Base-by-base conservation (phyloP, 2,888 invertebrate species). In the Drosophila meridionalis region DNA sequence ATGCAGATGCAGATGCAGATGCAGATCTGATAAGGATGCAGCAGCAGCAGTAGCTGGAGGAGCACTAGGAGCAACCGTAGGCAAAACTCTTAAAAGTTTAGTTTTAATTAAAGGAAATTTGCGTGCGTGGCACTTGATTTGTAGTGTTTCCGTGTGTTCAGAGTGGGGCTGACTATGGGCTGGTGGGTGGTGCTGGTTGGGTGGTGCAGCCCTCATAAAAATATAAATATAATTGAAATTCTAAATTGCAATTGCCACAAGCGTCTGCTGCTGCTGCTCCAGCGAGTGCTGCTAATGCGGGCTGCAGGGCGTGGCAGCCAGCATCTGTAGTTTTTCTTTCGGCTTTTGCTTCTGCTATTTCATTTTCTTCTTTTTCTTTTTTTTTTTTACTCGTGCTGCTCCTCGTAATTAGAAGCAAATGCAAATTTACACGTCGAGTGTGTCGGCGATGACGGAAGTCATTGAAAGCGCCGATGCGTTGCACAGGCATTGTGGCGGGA, bases 101-200 rank as follows among this genome's bases (percentile, higher is more conserved):
- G 82, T 88, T 87, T 87, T 87, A 87, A 87, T 87, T 87, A 88
- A 85, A 80, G 83, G 82, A 88, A 88, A 88, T 87, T 87, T 87
- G 73, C 83, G 81, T 87, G 86, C 86, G 73, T 86, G 83, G 77
- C 82, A 83, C 88, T 87, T 87, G 88, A 87, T 88, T 88, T 87
- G 84, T 86, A 83, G 86, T 87, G 82, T 76, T 83, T 79, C 61
- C 85, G 78, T 69, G 73, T 81, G 68, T 6, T 40, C 32, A 38
- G 66, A 47, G 66, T 30, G n/a, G 9, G 32, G 28, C 47, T 14
- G 3, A 1, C 42, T n/a, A 26, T 20, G 34, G n/a, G 52, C 32
- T 32, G 9, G 14, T 14, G 14, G 2, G 42, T 32, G 9, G 14
- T 14, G 14, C 2, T n/a, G 45, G 26, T 6, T 20, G 45, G 66